Evolutionary conservation across 2,888 invertebrate species (phyloP).

Genomic region (Heliconius ismenius): DNA sequence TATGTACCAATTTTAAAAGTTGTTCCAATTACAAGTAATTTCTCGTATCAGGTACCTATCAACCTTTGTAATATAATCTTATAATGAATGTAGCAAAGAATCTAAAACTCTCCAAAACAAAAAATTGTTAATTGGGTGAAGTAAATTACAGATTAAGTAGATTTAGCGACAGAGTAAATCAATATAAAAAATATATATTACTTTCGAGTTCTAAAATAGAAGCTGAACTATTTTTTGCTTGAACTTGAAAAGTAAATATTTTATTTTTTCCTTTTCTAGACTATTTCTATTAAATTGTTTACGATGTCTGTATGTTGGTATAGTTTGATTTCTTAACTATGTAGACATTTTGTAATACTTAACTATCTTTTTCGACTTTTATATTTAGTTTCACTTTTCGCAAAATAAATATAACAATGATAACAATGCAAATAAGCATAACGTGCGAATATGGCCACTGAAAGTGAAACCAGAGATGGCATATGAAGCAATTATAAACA

Average conservation of each 20-base stretch:
- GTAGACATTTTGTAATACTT: not conserved
- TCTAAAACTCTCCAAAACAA: not conserved
- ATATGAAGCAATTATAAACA: not conserved
- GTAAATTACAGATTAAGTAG: not conserved
- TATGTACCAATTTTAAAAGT: not conserved
- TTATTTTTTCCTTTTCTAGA: not conserved
- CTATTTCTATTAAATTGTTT: not conserved
- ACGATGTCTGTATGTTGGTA: not conserved
- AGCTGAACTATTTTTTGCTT: no score
- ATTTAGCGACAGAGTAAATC: not conserved
- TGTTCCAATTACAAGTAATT: not conserved
- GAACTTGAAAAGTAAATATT: no score
- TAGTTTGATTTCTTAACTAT: not conserved
- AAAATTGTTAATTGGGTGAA: not conserved
- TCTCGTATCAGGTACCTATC: not conserved
- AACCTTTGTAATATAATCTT: conserved; percentile 22
- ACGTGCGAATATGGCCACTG: not conserved
- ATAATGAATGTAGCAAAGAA: conserved; percentile 4
- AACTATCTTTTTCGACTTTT: not conserved
- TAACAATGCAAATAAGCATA: not conserved
- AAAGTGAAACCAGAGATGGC: not conserved
- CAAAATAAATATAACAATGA: not conserved
- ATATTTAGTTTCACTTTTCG: not conserved
- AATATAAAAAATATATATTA: no score
- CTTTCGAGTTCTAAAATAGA: no score